Evolutionary conservation across 2,113 vertebrate species (phyloP), one percentile per base, ranked within the genome.

Genomic region (Sitta europaea): DNA sequence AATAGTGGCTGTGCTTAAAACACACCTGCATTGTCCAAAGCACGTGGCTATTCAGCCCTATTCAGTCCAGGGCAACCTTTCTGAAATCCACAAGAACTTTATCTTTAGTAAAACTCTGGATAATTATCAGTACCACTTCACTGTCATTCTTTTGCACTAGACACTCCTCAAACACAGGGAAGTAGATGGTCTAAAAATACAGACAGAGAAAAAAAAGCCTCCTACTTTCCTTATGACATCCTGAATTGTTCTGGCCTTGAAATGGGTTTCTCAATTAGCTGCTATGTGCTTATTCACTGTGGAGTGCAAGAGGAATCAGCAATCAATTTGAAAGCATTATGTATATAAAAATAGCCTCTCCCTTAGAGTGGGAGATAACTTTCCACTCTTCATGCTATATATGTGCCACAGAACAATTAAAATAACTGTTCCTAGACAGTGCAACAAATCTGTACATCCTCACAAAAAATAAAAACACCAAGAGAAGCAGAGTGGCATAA

Each of bases 181-280:
- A 81, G 65, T 53, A 84, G 88, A 93, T 59, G 72, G 57, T 71
- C 82, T 96, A 93, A 96, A 97, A 96, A 96, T 94, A 95, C 14
- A 50, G 11, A 5, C 38, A 48, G 54, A 90, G 67, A 68, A 91
- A 94, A 95, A 96, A 94, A 86, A 92, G 82, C 53, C 38, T 88
- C 85, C 79, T 29, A 5, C 47, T 96, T 94, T 88, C 66, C 83
- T 94, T 83, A 67, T 63, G 82, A 88, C 57, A 91, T 85, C 90
- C 87, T 95, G 78, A 96, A 90, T 72, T 38, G 55, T 48, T 88
- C 86, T 95, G 79, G 92, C 76, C 86, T 94, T 68, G 51, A 95
- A 95, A 75, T 38, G 45, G 66, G 75, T 92, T 94, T 84, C 86
- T 78, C 91, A 86, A 62, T 93, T 93, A 93, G 66, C 85, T 78